Percentiles rank a stretch among this genome's conserved stretches.
These are phyloP conservation scores for Hoplostethus atlanticus DNA, from an alignment of 2,797 vertebrate genomes.

Conservation along the genomic window DNA sequence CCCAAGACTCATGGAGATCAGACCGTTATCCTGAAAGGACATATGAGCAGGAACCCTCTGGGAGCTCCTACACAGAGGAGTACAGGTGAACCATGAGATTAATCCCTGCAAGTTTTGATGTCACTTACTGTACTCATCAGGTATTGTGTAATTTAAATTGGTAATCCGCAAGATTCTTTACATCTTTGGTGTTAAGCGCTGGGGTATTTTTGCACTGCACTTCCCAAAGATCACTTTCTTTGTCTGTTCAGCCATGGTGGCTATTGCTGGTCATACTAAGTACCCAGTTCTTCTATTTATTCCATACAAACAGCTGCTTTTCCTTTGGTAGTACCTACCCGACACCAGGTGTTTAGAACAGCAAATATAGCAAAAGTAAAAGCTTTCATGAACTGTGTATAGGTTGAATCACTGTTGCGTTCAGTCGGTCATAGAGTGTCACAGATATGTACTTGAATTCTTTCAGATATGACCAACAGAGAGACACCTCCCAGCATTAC, in stretches of 20 bases:
- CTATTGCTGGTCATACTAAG: too few species aligned
- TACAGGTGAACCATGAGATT: conserved; percentile 63
- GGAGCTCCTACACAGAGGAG: conserved; percentile 55
- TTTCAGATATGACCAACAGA: conserved; percentile 66
- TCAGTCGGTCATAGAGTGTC: not conserved
- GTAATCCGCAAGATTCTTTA: not conserved
- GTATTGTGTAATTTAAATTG: not conserved
- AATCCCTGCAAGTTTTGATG: too few species aligned
- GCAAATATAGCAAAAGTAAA: too few species aligned
- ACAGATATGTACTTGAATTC: not conserved
- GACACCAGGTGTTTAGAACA: too few species aligned
- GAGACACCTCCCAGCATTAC: conserved; percentile 51
- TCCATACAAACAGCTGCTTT: not conserved
- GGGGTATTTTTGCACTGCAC: too few species aligned
- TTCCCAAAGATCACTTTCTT: too few species aligned
- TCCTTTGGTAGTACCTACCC: too few species aligned
- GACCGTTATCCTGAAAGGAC: conserved; percentile 48
- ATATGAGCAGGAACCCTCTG: conserved; percentile 54
- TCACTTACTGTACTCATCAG: too few species aligned
- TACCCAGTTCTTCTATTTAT: not conserved
- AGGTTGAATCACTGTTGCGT: not conserved
- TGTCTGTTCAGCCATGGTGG: too few species aligned
- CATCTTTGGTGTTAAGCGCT: too few species aligned
- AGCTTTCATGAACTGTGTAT: not conserved
- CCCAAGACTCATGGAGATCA: conserved; percentile 58